Evolutionary conservation across 2,113 vertebrate species (phyloP).

Genomic region (Hippocampus comes): DNA sequence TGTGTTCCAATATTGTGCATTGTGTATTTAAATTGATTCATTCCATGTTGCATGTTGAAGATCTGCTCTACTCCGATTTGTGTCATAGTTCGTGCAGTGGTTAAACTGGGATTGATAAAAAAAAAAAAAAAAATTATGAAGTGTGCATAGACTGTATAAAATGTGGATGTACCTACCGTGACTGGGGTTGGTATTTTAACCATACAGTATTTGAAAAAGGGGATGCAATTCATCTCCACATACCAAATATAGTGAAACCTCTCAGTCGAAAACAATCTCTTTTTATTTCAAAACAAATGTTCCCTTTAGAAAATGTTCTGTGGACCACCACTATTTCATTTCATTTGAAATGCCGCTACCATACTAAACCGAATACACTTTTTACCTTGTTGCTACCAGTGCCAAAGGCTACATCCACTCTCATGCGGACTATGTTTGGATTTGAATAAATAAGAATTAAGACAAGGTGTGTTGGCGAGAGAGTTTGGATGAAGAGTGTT

Average conservation of each 20-base stretch:
- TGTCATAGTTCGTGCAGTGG: slow-evolving; percentile 26
- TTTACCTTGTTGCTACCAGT: not conserved
- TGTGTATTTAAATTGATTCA: slow-evolving; percentile 33
- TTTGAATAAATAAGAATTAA: not conserved
- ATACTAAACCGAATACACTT: not conserved
- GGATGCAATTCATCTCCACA: not conserved
- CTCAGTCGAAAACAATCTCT: not conserved
- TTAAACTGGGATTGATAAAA: slow-evolving; percentile 9
- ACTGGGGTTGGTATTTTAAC: not conserved
- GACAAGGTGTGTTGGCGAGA: slow-evolving; percentile 6
- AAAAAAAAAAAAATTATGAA: slow-evolving; percentile 1
- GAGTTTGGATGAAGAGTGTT: slow-evolving; percentile 61
- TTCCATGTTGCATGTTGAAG: slow-evolving; percentile 44
- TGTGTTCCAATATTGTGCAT: slow-evolving; percentile 35
- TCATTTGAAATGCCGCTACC: too few relatives aligned
- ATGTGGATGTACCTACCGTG: slow-evolving; percentile 5
- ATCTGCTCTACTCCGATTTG: slow-evolving; percentile 23
- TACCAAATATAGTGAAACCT: not conserved
- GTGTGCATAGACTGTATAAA: not conserved
- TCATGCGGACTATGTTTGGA: not conserved
- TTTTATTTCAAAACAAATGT: not conserved
- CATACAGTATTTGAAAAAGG: not conserved
- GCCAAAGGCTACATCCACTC: slow-evolving; percentile 2
- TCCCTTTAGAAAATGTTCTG: too few relatives aligned
- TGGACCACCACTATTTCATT: too few relatives aligned